These are phyloP conservation scores for Escarpia spicata DNA, from an alignment of 2,888 invertebrate species.

Conservation along the genomic window DNA sequence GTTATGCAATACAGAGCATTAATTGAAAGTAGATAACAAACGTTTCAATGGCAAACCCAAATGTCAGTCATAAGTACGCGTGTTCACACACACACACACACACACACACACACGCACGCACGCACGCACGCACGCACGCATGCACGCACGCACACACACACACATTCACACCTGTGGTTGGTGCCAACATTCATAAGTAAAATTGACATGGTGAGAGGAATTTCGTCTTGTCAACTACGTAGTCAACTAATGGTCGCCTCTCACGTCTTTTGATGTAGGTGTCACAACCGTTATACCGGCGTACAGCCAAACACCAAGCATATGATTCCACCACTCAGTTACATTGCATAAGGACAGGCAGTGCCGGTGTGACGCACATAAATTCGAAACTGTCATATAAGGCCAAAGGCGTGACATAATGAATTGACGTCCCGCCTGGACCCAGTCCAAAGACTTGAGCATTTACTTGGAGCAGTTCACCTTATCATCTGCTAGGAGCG, in stretches of 20 bases:
- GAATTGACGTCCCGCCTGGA: neutral
- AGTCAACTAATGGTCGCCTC: too few relatives aligned
- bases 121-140: neutral
- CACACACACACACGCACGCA: neutral
- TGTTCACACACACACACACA: neutral
- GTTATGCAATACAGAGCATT: too few relatives aligned
- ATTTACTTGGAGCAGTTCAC: neutral
- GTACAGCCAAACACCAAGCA: neutral
- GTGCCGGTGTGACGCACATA: neutral
- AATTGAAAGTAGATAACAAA: too few relatives aligned
- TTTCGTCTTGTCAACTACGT: too few relatives aligned
- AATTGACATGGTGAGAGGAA: too few relatives aligned
- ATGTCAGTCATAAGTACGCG: neutral
- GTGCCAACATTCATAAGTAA: too few relatives aligned
- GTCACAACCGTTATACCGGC: too few relatives aligned
- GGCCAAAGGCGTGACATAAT: slow-evolving; percentile 12
- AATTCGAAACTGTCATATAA: neutral
- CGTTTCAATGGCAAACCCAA: neutral
- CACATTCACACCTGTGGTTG: too few relatives aligned
- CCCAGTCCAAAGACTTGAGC: neutral
- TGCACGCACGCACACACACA: neutral
- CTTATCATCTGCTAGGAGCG: neutral
- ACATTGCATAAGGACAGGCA: neutral
- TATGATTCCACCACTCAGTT: neutral
- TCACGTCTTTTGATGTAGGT: too few relatives aligned